Conservation (phyloP, 2,888 invertebrate genomes). For the Cepaea hortensis region DNA sequence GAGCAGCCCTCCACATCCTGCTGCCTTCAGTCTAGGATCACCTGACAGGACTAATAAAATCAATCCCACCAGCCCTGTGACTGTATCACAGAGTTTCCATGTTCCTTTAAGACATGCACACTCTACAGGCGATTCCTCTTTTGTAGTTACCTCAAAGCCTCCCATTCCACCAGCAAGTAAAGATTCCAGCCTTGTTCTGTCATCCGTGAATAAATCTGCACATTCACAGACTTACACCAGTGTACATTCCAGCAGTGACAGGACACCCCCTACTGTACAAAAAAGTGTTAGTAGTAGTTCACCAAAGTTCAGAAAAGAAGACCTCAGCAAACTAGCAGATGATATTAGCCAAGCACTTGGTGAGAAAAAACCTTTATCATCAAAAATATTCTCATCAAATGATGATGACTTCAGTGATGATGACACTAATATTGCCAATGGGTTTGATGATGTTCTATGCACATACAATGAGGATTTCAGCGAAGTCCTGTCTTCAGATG, state of each 20-base stretch:
- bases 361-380: constrained; percentile 54
- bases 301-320: constrained; percentile 48
- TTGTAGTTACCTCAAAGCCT: constrained; percentile 36
- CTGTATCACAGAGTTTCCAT: not conserved
- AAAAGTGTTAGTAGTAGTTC: not conserved
- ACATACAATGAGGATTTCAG: constrained; percentile 42
- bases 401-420: constrained; percentile 65
- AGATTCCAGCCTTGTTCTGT: not conserved
- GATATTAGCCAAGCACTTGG: constrained; percentile 63
- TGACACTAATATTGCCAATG: constrained; percentile 64
- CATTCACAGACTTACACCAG: not conserved
- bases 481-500: not conserved
- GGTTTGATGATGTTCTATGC: constrained; percentile 57
- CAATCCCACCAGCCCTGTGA: not conserved
- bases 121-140: constrained; percentile 4
- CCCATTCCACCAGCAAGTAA: constrained; percentile 30
- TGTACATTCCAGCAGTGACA: constrained; percentile 24
- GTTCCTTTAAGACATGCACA: constrained; percentile 4
- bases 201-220: constrained; percentile 6
- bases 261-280: not conserved
- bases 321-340: constrained; percentile 58
- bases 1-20: not conserved
- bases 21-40: not conserved
- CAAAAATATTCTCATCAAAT: constrained; percentile 28
- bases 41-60: not conserved